Base-by-base conservation (phyloP, 2,113 vertebrate species). In the Corydoras sp. region DNA sequence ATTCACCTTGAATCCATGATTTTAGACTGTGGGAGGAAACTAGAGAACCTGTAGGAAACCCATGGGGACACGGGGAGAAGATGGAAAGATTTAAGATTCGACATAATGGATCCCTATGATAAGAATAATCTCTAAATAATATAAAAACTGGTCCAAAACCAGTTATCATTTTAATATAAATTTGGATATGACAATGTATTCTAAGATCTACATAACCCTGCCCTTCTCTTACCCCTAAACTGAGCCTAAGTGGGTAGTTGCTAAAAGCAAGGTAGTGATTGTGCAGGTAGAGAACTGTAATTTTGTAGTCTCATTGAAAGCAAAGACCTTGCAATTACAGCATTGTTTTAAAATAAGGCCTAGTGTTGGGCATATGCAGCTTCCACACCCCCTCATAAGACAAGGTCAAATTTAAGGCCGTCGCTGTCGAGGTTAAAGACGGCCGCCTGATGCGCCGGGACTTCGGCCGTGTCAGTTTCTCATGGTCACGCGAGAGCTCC, bases 341-440 rank as follows among this genome's bases (percentile, higher is more conserved):
- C 29, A 49, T 63, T 30, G 6, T 53, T 70, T 61, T 58, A 30
- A 74, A 49, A 55, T 18, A 61, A 18, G 29, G 62, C 24, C 24
- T 48, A 12, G 71, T 68, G 29, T 58, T 68, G 64, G 43, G n/a
- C 75, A 63, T 4, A 29, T 51, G 18, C 58, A 61, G 31, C 51
- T 14, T 68, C 63, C 58, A 31, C 43, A 12, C 12, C 32, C 35
- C 51, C 15, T 68, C 49, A 15, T 76, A 50, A 70, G 30, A 48
- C 31, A 58, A 65, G 61, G 54, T 71, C 55, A 71, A 73, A 64
- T 60, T 29, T 49, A 55, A 81, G 72, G 71, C 68, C 10, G 32
- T 83, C 76, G 81, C 68, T 76, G 70, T 80, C 14, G 9, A 71
- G 62, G 83, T 81, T 81, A 66, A 83, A 83, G 73, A 50, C 31